Evolutionary conservation across 2,113 vertebrate genomes (phyloP), one percentile per base, ranked within the genome.

Genomic region (Brachirus orientalis): DNA sequence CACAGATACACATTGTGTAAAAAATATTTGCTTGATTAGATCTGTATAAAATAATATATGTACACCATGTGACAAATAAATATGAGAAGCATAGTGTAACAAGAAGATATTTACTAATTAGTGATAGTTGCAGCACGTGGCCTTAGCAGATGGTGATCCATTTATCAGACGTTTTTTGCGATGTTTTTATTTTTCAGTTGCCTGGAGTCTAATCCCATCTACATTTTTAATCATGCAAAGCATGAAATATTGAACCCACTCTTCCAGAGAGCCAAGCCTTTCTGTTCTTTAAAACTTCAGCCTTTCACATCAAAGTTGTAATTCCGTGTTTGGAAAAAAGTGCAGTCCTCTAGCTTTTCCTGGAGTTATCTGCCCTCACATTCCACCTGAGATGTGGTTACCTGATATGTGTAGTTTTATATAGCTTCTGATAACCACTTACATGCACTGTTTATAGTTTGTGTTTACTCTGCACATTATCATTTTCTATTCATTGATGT

Each of bases 321-420:
- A 51, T 83, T 74, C 56, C 9, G 7, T 13, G 47, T 63, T 69
- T 72, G 6, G 6, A 85, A 73, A 79, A 57, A 16, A 5, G 59
- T 75, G 65, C 71, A 79, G 61, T 75, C 69, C 70, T 83, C 64
- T 81, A 89, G 86, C 85, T 92, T 93, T 92, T 93, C 92, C 90
- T 89, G 69, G 40, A 84, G 63, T 87, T 88, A 89, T 87, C 89
- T 85, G 48, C 62, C 56, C 63, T 79, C 79, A 78, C 81, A 81
- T 89, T 92, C 85, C 82, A 64, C 69, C 57, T 77, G 44, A 79
- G 79, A 72, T 22, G 1, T 56, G 56, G 66, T 88, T 86, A 90
- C 91, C 89, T 88, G 90, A 92, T 86, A 75, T 75, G 45, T 67
- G 51, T 1, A 22, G n/a, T n/a, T n/a, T n/a, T n/a, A n/a, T n/a